Conservation (phyloP, 2,797 vertebrate species). For the Gymnodraco acuticeps region DNA sequence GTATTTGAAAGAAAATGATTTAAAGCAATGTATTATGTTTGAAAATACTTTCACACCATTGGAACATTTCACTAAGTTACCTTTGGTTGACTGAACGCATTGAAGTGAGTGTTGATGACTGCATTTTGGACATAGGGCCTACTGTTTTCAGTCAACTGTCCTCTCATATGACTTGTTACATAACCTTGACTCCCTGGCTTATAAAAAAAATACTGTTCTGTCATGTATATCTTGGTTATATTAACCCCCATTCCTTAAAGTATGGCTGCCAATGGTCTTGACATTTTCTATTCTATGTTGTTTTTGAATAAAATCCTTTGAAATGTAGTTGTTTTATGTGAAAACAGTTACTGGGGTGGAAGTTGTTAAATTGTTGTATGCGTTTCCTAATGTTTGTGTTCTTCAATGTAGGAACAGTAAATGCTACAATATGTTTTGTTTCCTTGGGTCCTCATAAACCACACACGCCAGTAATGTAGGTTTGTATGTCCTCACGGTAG, state of each 20-base stretch:
- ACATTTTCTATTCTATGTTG: slow-evolving; percentile 69
- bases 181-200: background rate
- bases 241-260: slow-evolving; percentile 42
- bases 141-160: background rate
- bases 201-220: slow-evolving; percentile 12
- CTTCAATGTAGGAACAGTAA: background rate
- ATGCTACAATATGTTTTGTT: too few relatives aligned
- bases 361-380: background rate
- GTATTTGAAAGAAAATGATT: too few relatives aligned
- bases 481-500: background rate
- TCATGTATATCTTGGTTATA: slow-evolving; percentile 54
- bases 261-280: slow-evolving; percentile 37
- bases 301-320: slow-evolving; percentile 56
- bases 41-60: background rate
- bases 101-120: background rate
- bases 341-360: background rate
- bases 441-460: slow-evolving; percentile 38
- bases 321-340: slow-evolving; percentile 17
- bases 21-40: background rate
- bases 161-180: slow-evolving; percentile 14
- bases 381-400: background rate
- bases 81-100: background rate
- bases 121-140: slow-evolving; percentile 1
- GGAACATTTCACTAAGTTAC: too few relatives aligned
- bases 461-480: accelerated